Percentiles rank a stretch among this genome's conserved stretches.
These are phyloP conservation scores for Calosoma granatense DNA, from an alignment of 1,140 invertebrate species.

Conservation along the genomic window DNA sequence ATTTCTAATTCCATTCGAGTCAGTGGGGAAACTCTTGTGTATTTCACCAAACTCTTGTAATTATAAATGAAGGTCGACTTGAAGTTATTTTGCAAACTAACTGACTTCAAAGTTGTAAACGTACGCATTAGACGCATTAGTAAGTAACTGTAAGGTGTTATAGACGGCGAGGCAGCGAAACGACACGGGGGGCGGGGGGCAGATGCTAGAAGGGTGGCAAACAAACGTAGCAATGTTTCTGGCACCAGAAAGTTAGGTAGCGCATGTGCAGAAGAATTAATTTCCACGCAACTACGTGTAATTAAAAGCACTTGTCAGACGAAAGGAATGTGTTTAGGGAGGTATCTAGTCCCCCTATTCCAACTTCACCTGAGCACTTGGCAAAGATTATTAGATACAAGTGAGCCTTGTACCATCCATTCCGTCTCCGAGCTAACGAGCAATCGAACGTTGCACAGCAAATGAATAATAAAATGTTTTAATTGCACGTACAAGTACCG, in stretches of 20 bases:
- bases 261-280: neutral
- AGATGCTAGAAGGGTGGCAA: no score
- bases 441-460: neutral
- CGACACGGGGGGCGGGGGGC: no score
- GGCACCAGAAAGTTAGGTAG: neutral
- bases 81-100: no score
- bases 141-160: no score
- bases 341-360: neutral
- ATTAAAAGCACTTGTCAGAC: conserved; percentile 8
- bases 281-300: neutral
- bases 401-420: neutral
- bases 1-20: no score
- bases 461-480: conserved; percentile 5
- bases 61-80: no score
- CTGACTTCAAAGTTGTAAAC: no score
- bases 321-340: conserved; percentile 6
- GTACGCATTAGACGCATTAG: no score
- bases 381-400: conserved; percentile 4
- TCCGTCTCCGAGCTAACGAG: neutral
- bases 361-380: neutral
- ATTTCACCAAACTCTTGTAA: no score
- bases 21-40: no score
- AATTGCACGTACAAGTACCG: neutral
- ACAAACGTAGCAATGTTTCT: neutral
- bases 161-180: no score